A percentile compares a stretch with the other conserved stretches of the same genome.
Evolutionary conservation across 64 coral and sea anemone genomes (phyloP).

Genomic region (Montipora capricornis): DNA sequence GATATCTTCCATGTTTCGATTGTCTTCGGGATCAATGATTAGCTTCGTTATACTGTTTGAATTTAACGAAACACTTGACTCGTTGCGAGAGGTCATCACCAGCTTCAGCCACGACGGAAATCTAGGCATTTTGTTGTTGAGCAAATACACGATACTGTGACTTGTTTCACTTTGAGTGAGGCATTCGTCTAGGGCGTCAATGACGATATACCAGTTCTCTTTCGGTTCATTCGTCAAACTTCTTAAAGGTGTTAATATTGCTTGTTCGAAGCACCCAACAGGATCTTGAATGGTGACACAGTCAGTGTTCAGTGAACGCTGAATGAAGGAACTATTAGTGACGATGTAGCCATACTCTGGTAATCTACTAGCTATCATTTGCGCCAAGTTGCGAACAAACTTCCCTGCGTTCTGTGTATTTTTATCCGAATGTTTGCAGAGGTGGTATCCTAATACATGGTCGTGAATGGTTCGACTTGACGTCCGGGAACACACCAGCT

Average conservation of each 20-base stretch:
- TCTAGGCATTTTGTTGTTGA: conserved; percentile 17
- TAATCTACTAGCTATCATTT: conserved; percentile 40
- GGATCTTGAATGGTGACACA: conserved; percentile 59
- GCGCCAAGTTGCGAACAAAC: conserved; percentile 75
- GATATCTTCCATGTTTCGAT: conserved; percentile 69
- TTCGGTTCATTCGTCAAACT: conserved; percentile 11
- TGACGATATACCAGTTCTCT: conserved; percentile 42
- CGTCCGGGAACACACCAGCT: conserved; percentile 68
- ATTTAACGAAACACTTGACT: conserved; percentile 26
- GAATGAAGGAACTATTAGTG: conserved; percentile 23
- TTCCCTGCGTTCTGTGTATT: conserved; percentile 72
- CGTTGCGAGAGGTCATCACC: conserved; percentile 64
- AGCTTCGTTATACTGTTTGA: conserved; percentile 14
- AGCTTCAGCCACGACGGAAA: conserved; percentile 78
- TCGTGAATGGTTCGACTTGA: conserved; percentile 74
- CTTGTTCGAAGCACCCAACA: conserved; percentile 62
- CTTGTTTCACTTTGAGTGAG: conserved; percentile 17
- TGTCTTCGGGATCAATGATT: conserved; percentile 45
- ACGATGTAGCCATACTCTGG: conserved; percentile 57
- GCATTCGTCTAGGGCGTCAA: conserved; percentile 80
- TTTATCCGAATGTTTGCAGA: conserved; percentile 77
- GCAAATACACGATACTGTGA: conserved; percentile 43
- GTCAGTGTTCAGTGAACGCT: conserved; percentile 25
- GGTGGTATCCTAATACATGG: conserved; percentile 75
- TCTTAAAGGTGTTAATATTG: conserved; percentile 41